Base-by-base conservation (phyloP, 2,888 invertebrate species). In the Pseudococcus longispinus region DNA sequence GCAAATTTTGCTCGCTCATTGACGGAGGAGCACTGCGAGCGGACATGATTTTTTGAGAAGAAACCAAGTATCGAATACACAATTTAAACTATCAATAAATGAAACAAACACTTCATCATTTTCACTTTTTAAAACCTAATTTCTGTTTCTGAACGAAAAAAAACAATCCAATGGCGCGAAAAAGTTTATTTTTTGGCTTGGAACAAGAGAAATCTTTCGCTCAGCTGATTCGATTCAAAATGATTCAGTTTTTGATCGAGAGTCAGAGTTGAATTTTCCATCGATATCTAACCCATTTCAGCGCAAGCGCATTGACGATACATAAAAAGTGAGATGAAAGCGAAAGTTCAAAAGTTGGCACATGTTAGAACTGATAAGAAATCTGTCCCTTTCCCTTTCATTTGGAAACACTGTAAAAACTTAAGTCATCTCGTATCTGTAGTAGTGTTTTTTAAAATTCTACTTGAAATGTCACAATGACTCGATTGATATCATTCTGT, bases 1-100 rank as follows among this genome's bases (percentile, higher is more conserved):
- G 82, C 20, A 87, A 42, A 42, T 15, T 32, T 87, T 87, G 84
- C 42, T 87, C 87, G 0, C 13, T 20, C 70, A 70, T 70, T 1
- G 18, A 3, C 29, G 70, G 29, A 29, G 29, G 29, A 70, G 5
- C 29, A 32, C 29, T 70, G 4, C 70, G 70, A 70, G 18, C 18
- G 18, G 29, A 29, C 70, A 70, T 70, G 29, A 70, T 32, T 29
- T 0, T 4, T 29, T 18, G 29, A 70, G 60, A 23, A 23, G 11
- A 60, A 23, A 15, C 20, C 51, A n/a, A 51, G 3, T 2, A n/a
- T 51, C 5, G n/a, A 51, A 51, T n/a, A n/a, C 51, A 18, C 51
- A 51, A 46, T 3, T 46, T 15, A 46, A 46, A 13, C 11, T 15
- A 13, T 46, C 13, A 2, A 37, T 37, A 8, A 37, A 37, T 37